Conservation (phyloP, 2,113 vertebrate genomes). For the Carlito syrichta region DNA sequence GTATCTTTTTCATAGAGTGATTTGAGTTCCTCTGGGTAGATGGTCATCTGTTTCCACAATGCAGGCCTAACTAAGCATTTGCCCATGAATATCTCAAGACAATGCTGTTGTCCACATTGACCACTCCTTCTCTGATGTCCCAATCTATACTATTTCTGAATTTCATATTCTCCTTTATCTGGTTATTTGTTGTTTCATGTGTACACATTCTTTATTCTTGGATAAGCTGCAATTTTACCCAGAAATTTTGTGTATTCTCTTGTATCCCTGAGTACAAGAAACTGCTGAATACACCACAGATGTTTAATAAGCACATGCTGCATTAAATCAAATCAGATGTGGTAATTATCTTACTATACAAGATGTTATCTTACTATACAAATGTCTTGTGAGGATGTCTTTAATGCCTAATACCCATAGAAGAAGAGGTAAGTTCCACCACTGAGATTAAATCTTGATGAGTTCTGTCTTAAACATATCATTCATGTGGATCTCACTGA, state of each 20-base stretch:
- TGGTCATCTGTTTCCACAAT: not conserved
- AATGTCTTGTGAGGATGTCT: not conserved
- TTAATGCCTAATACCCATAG: not conserved
- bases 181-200: not conserved
- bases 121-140: not conserved
- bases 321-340: not conserved
- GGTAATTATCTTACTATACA: constrained; percentile 3
- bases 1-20: too few relatives aligned
- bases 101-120: not conserved
- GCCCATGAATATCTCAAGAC: not conserved
- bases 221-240: not conserved
- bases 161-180: not conserved
- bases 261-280: not conserved
- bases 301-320: not conserved
- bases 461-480: too few relatives aligned
- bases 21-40: too few relatives aligned
- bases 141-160: not conserved
- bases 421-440: not conserved
- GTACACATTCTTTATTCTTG: not conserved
- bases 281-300: not conserved
- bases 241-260: not conserved
- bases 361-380: not conserved
- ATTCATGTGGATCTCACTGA: not conserved
- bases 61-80: not conserved
- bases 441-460: not conserved